phyloP scores from a whole-genome alignment of 2,113 vertebrate species.

The Laterallus jamaicensis region DNA sequence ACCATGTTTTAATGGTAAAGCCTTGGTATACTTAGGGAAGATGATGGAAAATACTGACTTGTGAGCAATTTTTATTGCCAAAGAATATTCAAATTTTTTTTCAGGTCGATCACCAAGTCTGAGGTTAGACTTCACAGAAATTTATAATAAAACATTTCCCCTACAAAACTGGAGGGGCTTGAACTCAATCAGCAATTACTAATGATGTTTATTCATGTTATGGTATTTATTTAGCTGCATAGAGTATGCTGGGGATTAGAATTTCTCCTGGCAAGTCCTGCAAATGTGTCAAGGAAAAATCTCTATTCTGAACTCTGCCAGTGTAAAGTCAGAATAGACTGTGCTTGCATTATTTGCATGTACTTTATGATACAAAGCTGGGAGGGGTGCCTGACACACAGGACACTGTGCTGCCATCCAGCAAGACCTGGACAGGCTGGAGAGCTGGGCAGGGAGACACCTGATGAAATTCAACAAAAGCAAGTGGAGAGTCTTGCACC shows the following conservation, averaged over 20 bases:
- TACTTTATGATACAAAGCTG: too few relatives aligned
- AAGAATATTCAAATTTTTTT: background rate
- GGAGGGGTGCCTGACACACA: too few relatives aligned
- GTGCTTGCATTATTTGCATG: background rate
- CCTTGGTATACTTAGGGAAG: background rate
- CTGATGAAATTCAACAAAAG: too few relatives aligned
- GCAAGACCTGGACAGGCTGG: too few relatives aligned
- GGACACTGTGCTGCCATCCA: too few relatives aligned
- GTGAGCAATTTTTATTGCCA: background rate
- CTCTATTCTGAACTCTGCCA: background rate
- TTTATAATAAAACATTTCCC: conserved; percentile 22
- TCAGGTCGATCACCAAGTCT: background rate
- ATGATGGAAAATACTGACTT: background rate
- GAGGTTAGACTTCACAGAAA: background rate
- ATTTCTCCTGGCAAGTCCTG: conserved; percentile 30
- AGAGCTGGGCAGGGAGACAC: too few relatives aligned
- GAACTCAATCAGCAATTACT: background rate
- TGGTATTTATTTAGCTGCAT: conserved; percentile 28
- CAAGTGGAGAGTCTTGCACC: too few relatives aligned
- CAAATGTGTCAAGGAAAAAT: conserved; percentile 6
- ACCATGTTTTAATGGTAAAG: background rate
- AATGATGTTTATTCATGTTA: conserved; percentile 2
- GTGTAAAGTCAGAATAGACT: background rate
- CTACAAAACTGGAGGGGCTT: background rate
- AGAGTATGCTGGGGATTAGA: background rate